A percentile compares a stretch with the other conserved stretches of the same genome.
Evolutionary conservation across 2,797 vertebrate species (phyloP).

Genomic region (Dendrocincla tyrannina): DNA sequence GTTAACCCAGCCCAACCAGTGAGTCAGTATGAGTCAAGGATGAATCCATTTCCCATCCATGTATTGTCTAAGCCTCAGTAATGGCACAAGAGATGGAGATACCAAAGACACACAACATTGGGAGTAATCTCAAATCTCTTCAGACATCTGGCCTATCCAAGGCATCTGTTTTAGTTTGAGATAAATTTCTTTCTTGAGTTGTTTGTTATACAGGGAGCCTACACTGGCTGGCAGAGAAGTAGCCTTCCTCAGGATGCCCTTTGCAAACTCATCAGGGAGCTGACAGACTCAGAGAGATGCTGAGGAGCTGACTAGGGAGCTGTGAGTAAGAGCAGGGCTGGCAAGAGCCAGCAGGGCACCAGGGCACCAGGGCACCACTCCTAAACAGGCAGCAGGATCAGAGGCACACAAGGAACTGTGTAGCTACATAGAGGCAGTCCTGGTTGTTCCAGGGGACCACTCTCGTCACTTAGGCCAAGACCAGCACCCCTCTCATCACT

Average conservation of each 20-base stretch:
- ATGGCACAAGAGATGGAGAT: not conserved
- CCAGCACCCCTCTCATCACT: no score
- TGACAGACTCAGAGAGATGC: not conserved
- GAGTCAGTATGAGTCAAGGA: not conserved
- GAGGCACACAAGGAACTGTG: not conserved
- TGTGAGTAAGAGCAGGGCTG: not conserved
- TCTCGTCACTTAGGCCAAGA: not conserved
- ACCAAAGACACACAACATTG: not conserved
- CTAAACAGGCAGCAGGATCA: not conserved
- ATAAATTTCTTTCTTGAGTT: not conserved
- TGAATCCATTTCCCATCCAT: not conserved
- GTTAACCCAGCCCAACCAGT: not conserved
- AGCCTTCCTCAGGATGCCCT: not conserved
- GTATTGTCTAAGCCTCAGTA: not conserved
- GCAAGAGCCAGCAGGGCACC: not conserved
- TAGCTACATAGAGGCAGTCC: fast-evolving
- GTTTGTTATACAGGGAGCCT: not conserved
- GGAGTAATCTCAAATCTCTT: not conserved
- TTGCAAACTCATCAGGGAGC: not conserved
- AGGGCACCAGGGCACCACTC: not conserved
- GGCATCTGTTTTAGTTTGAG: not conserved
- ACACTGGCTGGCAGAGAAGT: not conserved
- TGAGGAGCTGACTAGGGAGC: not conserved
- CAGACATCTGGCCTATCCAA: not conserved
- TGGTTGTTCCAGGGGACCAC: not conserved